Conservation (phyloP, 2,797 vertebrate genomes). For the Enteromius anoplus region DNA sequence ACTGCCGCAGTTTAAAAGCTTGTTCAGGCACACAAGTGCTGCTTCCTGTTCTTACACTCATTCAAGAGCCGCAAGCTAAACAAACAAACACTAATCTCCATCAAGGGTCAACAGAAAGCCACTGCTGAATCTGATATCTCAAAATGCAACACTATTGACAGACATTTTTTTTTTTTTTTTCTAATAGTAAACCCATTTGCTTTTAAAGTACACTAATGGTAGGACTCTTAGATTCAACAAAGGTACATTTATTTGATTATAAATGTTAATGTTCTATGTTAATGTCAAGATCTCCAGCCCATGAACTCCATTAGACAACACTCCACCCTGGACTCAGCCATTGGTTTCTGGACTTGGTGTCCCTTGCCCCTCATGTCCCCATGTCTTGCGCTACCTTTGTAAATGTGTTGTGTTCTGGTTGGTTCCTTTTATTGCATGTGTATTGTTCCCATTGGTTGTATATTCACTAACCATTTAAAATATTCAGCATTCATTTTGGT, state of each 20-base stretch:
- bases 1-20: constrained; percentile 36
- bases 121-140: constrained; percentile 4
- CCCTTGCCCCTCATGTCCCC: no score
- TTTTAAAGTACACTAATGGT: neutral
- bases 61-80: neutral
- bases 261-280: neutral
- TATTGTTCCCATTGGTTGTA: neutral
- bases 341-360: no score
- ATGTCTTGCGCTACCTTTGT: no score
- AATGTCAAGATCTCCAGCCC: no score
- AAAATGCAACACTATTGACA: neutral
- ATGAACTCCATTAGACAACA: no score
- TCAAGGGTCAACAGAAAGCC: constrained; percentile 16
- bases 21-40: neutral
- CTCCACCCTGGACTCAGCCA: no score
- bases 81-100: constrained; percentile 22
- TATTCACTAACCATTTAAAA: neutral
- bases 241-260: neutral
- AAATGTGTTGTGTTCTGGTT: no score
- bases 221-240: neutral
- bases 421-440: no score
- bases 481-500: neutral
- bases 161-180: neutral
- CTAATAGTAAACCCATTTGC: neutral
- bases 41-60: constrained; percentile 4